Evolutionary conservation across 2,797 vertebrate genomes (phyloP).

Genomic region (Tenualosa ilisha): DNA sequence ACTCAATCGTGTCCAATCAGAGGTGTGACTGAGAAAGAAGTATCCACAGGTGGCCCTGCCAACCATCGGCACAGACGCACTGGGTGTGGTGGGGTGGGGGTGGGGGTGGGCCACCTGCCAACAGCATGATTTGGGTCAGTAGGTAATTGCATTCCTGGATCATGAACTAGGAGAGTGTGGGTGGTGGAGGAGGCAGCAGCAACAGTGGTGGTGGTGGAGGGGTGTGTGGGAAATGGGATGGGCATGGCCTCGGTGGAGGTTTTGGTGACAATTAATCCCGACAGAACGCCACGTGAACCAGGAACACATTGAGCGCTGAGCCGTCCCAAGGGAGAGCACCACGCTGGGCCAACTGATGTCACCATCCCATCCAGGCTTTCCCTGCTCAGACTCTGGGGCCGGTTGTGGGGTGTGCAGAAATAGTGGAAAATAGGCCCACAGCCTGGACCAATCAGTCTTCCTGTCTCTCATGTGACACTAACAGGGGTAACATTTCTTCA

Average conservation of each 20-base stretch:
- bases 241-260: conserved; percentile 42
- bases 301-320: conserved; percentile 46
- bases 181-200: not conserved
- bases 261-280: conserved; percentile 71
- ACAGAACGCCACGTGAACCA: conserved; percentile 60
- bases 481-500: not conserved
- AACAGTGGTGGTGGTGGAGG: not conserved
- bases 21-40: not conserved
- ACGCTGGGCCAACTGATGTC: not conserved
- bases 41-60: not conserved
- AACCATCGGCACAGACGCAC: not conserved
- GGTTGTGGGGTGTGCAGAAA: not conserved
- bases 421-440: not conserved
- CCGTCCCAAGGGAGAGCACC: conserved; percentile 14
- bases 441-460: not conserved
- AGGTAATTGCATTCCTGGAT: conserved; percentile 74
- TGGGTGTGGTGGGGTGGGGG: not conserved
- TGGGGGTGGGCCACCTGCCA: conserved; percentile 62
- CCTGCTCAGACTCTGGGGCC: no score
- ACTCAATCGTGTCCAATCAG: not conserved
- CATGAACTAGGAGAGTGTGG: conserved; percentile 49
- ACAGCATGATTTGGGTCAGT: conserved; percentile 76
- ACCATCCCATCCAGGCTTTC: not conserved
- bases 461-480: not conserved
- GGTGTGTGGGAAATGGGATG: not conserved